Percentiles rank a stretch among this genome's conserved stretches.
These are phyloP conservation scores for Contarinia nasturtii DNA, from an alignment of 1,140 invertebrate species.

Conservation along the genomic window DNA sequence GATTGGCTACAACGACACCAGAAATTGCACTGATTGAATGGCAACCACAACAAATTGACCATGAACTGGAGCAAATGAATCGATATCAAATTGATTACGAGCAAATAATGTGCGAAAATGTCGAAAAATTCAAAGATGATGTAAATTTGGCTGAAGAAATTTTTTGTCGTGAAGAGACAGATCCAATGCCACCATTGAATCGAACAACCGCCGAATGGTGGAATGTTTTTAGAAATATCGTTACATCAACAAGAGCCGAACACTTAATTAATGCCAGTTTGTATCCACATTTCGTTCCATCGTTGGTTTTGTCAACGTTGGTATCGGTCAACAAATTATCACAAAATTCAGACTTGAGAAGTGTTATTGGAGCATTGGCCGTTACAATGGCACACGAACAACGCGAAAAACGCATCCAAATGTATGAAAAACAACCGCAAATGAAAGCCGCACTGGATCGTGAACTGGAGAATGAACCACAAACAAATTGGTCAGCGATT, in stretches of 20 bases:
- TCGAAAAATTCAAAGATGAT: not conserved
- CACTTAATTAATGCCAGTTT: not conserved
- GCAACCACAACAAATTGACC: not conserved
- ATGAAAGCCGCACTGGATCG: not conserved
- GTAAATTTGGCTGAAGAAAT: not conserved
- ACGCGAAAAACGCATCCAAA: not conserved
- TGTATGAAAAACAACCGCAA: not conserved
- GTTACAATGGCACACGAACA: not conserved
- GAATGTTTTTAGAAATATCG: not conserved
- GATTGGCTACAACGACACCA: not conserved
- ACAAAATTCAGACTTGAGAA: no score
- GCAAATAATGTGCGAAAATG: not conserved
- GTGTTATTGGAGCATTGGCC: not conserved
- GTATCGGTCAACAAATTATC: no score
- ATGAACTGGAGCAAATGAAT: not conserved
- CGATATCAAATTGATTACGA: not conserved
- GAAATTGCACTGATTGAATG: not conserved
- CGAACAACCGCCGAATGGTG: not conserved
- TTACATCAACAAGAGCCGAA: not conserved
- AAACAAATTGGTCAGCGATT: not conserved
- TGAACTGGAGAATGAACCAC: not conserved
- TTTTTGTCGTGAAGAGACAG: no score
- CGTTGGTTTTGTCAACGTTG: not conserved
- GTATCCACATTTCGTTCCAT: not conserved
- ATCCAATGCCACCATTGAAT: not conserved